These are phyloP conservation scores for Anarhynchus alexandrinus DNA, from an alignment of 2,113 vertebrate genomes.

Conservation along the genomic window DNA sequence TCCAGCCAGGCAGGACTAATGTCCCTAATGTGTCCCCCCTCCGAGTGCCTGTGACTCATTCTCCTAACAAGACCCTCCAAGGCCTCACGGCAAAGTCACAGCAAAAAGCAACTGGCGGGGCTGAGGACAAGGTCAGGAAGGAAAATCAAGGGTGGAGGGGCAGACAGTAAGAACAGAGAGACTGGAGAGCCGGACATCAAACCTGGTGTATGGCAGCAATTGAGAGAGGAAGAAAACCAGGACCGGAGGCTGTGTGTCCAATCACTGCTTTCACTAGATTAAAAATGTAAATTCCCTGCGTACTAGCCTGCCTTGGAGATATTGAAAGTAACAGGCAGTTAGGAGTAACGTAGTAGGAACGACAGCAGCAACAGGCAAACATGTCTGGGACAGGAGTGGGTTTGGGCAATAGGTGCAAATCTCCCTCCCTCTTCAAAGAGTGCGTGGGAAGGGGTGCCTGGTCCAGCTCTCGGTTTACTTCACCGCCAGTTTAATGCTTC, in stretches of 20 bases:
- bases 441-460: background rate
- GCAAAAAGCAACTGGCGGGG: background rate
- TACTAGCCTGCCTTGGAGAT: background rate
- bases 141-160: background rate
- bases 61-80: background rate
- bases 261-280: background rate
- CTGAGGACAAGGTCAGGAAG: background rate
- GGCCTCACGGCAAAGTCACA: background rate
- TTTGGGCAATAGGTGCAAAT: background rate
- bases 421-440: background rate
- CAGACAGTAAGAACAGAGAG: background rate
- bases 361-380: background rate
- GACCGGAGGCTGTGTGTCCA: background rate
- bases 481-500: background rate
- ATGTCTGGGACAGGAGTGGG: background rate
- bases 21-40: background rate
- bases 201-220: background rate
- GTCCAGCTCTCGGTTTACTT: background rate
- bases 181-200: background rate
- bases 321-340: background rate
- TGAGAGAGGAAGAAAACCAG: slow-evolving; percentile 12
- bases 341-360: background rate
- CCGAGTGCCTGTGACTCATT: background rate
- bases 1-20: background rate
- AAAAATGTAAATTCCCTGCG: slow-evolving; percentile 23